Percentiles rank a stretch among this genome's conserved stretches.
phyloP scores from a whole-genome alignment of 2,113 vertebrate genomes.

The Gavialis gangeticus region DNA sequence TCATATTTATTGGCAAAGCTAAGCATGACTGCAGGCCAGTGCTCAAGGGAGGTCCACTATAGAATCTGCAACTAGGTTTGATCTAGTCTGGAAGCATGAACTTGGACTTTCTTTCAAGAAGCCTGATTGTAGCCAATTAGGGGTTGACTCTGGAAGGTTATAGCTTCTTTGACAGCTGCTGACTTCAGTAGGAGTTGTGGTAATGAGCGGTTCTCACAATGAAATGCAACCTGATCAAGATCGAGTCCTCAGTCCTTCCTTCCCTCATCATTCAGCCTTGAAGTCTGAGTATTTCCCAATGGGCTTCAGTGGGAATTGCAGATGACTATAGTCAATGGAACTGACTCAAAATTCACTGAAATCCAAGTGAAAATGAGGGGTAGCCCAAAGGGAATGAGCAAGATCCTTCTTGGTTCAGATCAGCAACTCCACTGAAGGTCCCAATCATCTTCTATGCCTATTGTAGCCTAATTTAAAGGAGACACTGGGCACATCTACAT shows the following conservation, averaged over 20 bases:
- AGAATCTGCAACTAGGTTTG: neutral
- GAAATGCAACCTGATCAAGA: neutral
- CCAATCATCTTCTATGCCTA: rapidly evolving
- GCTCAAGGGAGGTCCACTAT: neutral
- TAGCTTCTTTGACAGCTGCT: neutral
- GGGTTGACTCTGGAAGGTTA: neutral
- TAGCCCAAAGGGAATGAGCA: rapidly evolving
- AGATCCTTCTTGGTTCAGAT: neutral
- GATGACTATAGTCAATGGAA: neutral
- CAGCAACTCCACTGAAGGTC: neutral
- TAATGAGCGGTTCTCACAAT: neutral
- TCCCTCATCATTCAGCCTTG: neutral
- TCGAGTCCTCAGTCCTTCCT: neutral
- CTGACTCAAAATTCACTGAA: neutral
- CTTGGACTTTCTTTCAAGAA: neutral
- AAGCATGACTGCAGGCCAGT: rapidly evolving
- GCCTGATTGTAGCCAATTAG: neutral
- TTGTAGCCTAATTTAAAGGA: neutral
- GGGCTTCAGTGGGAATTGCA: neutral
- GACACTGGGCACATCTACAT: neutral
- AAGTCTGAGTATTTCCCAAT: neutral
- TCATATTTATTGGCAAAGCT: neutral
- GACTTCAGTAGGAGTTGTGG: neutral
- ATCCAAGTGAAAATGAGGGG: neutral
- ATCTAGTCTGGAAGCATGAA: neutral